A percentile compares a stretch with the other conserved stretches of the same genome.
These are phyloP conservation scores for Trypoxylus dichotomus DNA, from an alignment of 1,140 invertebrate genomes.

Conservation along the genomic window DNA sequence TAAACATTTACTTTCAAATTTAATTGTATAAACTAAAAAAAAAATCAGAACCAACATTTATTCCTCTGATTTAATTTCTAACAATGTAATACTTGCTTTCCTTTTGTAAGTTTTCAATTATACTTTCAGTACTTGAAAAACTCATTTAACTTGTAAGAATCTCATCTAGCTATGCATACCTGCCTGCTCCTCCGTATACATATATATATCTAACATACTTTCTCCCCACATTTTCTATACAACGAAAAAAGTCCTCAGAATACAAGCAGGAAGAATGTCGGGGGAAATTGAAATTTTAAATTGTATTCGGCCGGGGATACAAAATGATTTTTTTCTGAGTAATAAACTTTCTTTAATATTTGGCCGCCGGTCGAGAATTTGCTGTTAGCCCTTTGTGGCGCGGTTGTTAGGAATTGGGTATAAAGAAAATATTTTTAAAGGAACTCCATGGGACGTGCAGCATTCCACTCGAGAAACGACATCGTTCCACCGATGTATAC, in stretches of 20 bases:
- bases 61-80: no score
- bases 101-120: no score
- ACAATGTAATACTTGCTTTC: no score
- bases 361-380: background rate
- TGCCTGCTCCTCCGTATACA: background rate
- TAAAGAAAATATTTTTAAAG: conserved; percentile 28
- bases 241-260: background rate
- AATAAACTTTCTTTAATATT: conserved; percentile 26
- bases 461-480: conserved; percentile 1
- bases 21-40: no score
- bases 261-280: background rate
- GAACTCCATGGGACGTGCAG: background rate
- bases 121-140: background rate
- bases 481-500: conserved; percentile 4
- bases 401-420: background rate
- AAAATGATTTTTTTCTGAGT: conserved; percentile 27
- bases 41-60: no score
- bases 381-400: background rate
- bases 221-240: background rate
- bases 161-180: background rate
- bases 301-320: conserved; percentile 15
- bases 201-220: conserved; percentile 4
- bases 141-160: background rate
- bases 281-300: conserved; percentile 26
- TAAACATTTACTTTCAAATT: no score